Evolutionary conservation across 2,888 invertebrate species (phyloP).

Genomic region (Drosophila macrospina): DNA sequence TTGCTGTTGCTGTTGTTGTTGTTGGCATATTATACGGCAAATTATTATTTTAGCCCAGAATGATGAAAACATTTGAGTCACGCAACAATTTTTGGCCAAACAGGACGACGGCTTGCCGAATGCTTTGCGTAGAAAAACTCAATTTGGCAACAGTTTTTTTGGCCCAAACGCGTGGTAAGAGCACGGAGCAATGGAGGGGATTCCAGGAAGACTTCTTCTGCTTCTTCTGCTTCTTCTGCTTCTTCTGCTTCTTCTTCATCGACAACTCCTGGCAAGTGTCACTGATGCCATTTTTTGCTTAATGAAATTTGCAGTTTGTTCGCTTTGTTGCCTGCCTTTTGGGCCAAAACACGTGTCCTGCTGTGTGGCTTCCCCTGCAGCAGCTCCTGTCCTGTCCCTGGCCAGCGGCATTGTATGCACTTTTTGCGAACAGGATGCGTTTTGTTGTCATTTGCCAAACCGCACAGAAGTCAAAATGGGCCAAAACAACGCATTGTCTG

Average conservation of each 20-base stretch:
- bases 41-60: slow-evolving; percentile 69
- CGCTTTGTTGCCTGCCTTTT: slow-evolving; percentile 34
- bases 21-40: slow-evolving; percentile 61
- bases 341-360: slow-evolving; percentile 61
- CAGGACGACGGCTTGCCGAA: too few species aligned
- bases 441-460: slow-evolving; percentile 55
- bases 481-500: slow-evolving; percentile 45
- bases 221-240: neutral
- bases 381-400: slow-evolving; percentile 23
- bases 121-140: slow-evolving; percentile 70
- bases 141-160: slow-evolving; percentile 53
- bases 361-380: slow-evolving; percentile 64
- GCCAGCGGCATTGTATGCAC: slow-evolving; percentile 20
- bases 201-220: slow-evolving; percentile 6
- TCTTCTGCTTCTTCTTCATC: slow-evolving; percentile 7
- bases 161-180: too few species aligned
- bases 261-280: slow-evolving; percentile 49
- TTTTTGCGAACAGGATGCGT: slow-evolving; percentile 52
- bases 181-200: neutral
- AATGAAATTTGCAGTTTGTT: slow-evolving; percentile 50
- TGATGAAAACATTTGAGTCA: slow-evolving; percentile 82
- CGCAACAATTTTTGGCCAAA: slow-evolving; percentile 65
- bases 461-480: slow-evolving; percentile 79
- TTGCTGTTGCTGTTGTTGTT: slow-evolving; percentile 14
- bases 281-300: slow-evolving; percentile 49